A percentile compares a stretch with the other conserved stretches of the same genome.
These are phyloP conservation scores for Caenorhabditis tropicalis DNA, from an alignment of 1,140 invertebrate genomes.

Conservation along the genomic window DNA sequence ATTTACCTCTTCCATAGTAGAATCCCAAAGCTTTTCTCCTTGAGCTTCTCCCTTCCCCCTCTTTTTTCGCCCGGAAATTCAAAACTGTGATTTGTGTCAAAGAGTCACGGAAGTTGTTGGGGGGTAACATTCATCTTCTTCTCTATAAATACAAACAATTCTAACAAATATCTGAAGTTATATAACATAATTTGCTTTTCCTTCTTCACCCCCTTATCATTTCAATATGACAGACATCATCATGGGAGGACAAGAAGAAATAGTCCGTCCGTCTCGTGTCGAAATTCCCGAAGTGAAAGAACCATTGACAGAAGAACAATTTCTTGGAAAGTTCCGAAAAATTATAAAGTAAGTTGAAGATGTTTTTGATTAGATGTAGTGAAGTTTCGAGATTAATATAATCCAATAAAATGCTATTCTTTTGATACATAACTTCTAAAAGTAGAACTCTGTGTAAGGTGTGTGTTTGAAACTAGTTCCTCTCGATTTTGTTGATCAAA, in stretches of 20 bases:
- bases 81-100: conserved; percentile 12
- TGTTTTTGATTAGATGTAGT: too few relatives aligned
- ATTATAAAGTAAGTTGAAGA: not conserved
- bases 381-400: too few relatives aligned
- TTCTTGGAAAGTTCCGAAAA: not conserved
- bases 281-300: not conserved
- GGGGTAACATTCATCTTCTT: conserved; percentile 6
- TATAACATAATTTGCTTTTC: not conserved
- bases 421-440: too few relatives aligned
- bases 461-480: too few relatives aligned
- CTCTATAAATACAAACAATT: not conserved
- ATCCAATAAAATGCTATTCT: too few relatives aligned
- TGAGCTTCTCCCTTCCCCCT: not conserved
- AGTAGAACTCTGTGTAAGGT: too few relatives aligned
- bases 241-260: too few relatives aligned
- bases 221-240: too few relatives aligned
- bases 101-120: not conserved
- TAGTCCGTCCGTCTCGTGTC: not conserved
- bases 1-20: too few relatives aligned
- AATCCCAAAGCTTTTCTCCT: too few relatives aligned
- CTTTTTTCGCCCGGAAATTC: not conserved
- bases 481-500: too few relatives aligned
- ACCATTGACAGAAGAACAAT: not conserved
- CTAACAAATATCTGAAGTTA: not conserved
- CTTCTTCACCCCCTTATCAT: not conserved